Evolutionary conservation across 2,797 vertebrate genomes (phyloP).

Genomic region (Pseudomugil tenellus): DNA sequence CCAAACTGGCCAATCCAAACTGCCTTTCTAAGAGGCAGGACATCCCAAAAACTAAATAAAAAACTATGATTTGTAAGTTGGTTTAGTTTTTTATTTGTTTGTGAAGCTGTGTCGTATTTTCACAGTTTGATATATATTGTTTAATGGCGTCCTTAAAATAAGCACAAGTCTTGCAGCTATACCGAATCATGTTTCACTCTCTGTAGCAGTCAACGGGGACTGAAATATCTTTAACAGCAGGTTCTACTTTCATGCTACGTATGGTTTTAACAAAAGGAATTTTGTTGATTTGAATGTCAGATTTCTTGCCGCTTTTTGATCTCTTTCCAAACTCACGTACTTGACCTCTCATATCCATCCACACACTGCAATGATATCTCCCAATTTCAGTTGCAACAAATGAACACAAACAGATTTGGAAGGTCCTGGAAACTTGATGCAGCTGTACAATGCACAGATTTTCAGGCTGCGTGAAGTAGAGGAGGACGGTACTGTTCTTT

Average conservation of each 20-base stretch:
- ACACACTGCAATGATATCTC: slow-evolving; percentile 44
- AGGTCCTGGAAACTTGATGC: slow-evolving; percentile 41
- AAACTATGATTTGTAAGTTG: slow-evolving; percentile 10
- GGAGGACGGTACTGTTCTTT: slow-evolving; percentile 38
- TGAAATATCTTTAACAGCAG: slow-evolving; percentile 22
- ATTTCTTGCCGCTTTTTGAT: slow-evolving; percentile 58
- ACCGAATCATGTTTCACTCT: slow-evolving; percentile 20
- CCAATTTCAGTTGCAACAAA: slow-evolving; percentile 25
- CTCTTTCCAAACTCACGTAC: slow-evolving; percentile 46
- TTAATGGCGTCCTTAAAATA: slow-evolving; percentile 1
- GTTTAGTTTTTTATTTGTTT: background rate
- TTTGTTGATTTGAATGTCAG: slow-evolving; percentile 50
- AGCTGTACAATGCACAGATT: slow-evolving; percentile 36
- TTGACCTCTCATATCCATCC: slow-evolving; percentile 46
- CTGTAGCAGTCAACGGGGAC: slow-evolving; percentile 24
- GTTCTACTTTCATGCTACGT: slow-evolving; percentile 38
- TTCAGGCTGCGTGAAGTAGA: slow-evolving; percentile 46
- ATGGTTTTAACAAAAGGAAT: slow-evolving; percentile 5
- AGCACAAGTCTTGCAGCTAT: background rate
- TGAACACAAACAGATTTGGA: slow-evolving; percentile 54
- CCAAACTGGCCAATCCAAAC: background rate
- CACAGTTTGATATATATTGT: slow-evolving; percentile 4
- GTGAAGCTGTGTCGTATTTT: slow-evolving; percentile 17
- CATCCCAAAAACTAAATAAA: background rate
- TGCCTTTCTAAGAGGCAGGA: background rate